Percentiles rank a stretch among this genome's conserved stretches.
Conservation (phyloP, 2,797 vertebrate species). For the Trachops cirrhosus region DNA sequence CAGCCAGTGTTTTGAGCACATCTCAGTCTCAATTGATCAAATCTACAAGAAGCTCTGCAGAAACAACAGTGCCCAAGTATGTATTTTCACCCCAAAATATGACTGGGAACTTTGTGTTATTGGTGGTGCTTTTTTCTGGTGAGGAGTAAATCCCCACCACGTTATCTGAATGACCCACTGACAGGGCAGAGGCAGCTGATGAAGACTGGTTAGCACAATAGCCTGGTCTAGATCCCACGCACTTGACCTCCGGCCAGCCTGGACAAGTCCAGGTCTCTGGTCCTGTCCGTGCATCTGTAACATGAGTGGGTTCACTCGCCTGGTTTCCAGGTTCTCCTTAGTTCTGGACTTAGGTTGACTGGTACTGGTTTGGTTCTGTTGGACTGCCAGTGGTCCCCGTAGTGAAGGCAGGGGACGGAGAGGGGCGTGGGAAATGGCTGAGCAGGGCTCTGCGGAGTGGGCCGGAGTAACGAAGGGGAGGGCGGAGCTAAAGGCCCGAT, state of each 20-base stretch:
- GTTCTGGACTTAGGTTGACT: not conserved
- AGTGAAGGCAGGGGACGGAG: not conserved
- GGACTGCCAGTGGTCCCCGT: not conserved
- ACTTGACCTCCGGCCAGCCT: not conserved
- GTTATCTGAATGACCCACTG: not conserved
- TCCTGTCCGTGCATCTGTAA: not conserved
- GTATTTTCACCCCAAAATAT: not conserved
- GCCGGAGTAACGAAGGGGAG: not conserved
- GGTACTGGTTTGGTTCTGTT: not conserved
- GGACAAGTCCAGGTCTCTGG: not conserved
- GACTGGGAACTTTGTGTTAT: not conserved
- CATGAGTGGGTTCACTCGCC: not conserved
- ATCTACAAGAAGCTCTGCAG: slow-evolving; percentile 96
- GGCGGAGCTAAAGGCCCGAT: not conserved
- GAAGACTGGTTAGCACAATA: not conserved
- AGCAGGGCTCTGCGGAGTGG: not conserved
- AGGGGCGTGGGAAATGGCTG: not conserved
- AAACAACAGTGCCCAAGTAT: slow-evolving; percentile 94
- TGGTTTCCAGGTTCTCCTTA: not conserved
- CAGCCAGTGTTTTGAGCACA: slow-evolving; percentile 92
- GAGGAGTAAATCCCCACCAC: not conserved
- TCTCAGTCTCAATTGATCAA: slow-evolving; percentile 90
- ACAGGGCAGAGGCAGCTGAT: not conserved
- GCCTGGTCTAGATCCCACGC: not conserved
- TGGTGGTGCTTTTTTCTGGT: not conserved